These are phyloP conservation scores for Fistularia tabacaria DNA, from an alignment of 2,797 vertebrate genomes.

Conservation along the genomic window DNA sequence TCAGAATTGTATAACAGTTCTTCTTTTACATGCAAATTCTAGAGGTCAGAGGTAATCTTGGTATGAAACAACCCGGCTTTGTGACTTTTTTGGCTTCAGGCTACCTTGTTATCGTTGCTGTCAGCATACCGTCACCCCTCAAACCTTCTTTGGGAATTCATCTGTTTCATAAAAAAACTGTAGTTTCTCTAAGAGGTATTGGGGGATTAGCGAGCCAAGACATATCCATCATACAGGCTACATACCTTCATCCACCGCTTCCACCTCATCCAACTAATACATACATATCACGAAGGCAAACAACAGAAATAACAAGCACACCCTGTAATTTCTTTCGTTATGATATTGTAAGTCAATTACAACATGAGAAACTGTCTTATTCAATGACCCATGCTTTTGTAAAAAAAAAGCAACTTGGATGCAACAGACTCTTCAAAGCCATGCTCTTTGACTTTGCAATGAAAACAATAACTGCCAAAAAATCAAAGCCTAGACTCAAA, in stretches of 20 bases:
- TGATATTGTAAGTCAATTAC: too few relatives aligned
- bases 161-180: conserved; percentile 23
- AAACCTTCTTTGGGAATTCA: conserved; percentile 1
- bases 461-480: too few relatives aligned
- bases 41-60: conserved; percentile 30
- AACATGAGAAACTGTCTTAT: too few relatives aligned
- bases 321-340: too few relatives aligned
- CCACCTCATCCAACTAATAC: conserved; percentile 6
- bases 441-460: too few relatives aligned
- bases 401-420: too few relatives aligned
- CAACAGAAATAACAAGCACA: not conserved
- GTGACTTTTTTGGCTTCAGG: conserved; percentile 32
- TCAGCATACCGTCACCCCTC: conserved; percentile 22
- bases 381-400: too few relatives aligned
- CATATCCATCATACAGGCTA: conserved; percentile 5
- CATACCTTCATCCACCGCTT: not conserved
- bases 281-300: conserved; percentile 9
- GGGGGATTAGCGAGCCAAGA: conserved; percentile 3
- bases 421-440: too few relatives aligned
- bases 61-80: too few relatives aligned
- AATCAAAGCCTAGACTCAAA: too few relatives aligned
- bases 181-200: conserved; percentile 1
- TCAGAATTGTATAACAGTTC: conserved; percentile 13
- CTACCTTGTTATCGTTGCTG: conserved; percentile 12
- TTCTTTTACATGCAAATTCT: conserved; percentile 27